Evolutionary conservation across 2,888 invertebrate genomes (phyloP).

Genomic region (Dysmachus trigonus): DNA sequence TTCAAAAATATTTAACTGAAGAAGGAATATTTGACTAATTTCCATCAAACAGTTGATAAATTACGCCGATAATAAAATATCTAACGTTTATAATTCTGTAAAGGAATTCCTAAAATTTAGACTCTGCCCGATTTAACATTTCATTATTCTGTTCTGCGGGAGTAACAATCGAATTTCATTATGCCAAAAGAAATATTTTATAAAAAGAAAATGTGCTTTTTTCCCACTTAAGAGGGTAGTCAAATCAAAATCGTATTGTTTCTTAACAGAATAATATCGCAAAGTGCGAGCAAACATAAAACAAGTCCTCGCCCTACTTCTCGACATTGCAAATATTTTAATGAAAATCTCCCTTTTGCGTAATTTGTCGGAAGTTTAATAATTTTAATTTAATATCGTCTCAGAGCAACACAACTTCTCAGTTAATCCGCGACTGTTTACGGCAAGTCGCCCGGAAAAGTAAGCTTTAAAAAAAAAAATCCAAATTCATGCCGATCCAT

Average conservation of each 20-base stretch:
- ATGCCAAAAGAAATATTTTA: background rate
- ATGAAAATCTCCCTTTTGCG: background rate
- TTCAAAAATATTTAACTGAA: background rate
- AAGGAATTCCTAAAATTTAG: background rate
- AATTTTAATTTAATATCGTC: slow-evolving; percentile 12
- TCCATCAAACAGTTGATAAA: background rate
- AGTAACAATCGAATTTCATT: background rate
- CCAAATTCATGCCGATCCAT: slow-evolving; percentile 21
- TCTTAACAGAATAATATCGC: background rate
- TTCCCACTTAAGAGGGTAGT: background rate
- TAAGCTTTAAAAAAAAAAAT: slow-evolving; percentile 25
- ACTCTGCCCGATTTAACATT: background rate
- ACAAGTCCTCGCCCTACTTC: background rate
- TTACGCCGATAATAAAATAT: background rate
- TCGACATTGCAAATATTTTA: background rate
- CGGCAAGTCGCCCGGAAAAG: slow-evolving; percentile 16
- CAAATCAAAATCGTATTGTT: background rate
- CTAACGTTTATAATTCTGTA: background rate
- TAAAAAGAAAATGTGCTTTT: background rate
- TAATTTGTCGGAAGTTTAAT: slow-evolving; percentile 14
- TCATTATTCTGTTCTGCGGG: background rate
- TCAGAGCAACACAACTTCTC: background rate
- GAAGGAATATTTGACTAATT: background rate
- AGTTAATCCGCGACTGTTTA: slow-evolving; percentile 9
- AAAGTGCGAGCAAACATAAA: background rate